Base-by-base conservation (phyloP, 2,797 vertebrate species). In the Phalloptychus januarius region DNA sequence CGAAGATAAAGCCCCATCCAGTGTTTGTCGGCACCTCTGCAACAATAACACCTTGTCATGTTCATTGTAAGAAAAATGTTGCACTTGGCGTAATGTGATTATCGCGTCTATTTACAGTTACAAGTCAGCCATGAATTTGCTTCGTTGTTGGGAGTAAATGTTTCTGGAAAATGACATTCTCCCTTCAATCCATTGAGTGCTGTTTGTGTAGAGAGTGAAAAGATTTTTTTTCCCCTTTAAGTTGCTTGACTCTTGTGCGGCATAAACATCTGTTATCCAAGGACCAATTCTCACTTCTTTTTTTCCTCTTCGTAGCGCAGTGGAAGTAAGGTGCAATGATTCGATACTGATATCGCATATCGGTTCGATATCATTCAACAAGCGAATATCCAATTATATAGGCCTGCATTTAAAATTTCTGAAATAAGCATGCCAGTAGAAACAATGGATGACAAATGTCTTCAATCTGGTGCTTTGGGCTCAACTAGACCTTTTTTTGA, bases 1-100 rank as follows among this genome's bases (percentile, higher is more conserved):
- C 80, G 81, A 63, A 74, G 75, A 74, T 72, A 54, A 72, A 23
- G 18, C 61, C 23, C 10, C 36, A 36, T 36, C 15, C 31, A 63
- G 69, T 33, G 28, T 69, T 75, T 44, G 61, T 65, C 12, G 76
- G 71, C 46, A 28, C 44, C 5, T n/a, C 52, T 25, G 50, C 33
- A 69, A 44, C 65, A 63, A 61, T 46, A 61, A 45, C 33, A 16
- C 56, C 8, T 33, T 33, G 56, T 31, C 5, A 44, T n/a, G 31
- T 13, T 56, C 25, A 73, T 46, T 50, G 44, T 42, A 23, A 52
- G 42, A 38, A 33, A 56, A 70, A 71, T 46, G 36, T 25, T 61
- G 44, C 45, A 31, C 25, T 31, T 70, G n/a, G 23, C 38, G 15
- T 38, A 50, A 44, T 44, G 13, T 20, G 20, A n/a, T 67, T 23